Evolutionary conservation across 1,140 invertebrate genomes (phyloP).

Genomic region (Centruroides vittatus): DNA sequence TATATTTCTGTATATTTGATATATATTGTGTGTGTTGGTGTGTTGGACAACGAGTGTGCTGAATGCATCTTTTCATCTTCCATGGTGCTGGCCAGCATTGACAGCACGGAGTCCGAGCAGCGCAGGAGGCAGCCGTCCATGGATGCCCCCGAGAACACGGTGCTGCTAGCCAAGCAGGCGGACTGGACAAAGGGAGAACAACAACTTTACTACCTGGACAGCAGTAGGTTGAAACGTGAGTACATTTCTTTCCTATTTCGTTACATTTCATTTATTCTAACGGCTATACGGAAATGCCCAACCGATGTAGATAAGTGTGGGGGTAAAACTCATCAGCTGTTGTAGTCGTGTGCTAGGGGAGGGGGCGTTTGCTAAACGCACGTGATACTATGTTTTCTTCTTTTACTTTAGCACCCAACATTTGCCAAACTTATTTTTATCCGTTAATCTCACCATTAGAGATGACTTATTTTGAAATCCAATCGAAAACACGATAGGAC

Average conservation of each 20-base stretch:
- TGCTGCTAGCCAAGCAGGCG: slow-evolving; percentile 26
- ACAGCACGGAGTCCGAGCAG: slow-evolving; percentile 1
- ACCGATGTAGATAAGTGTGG: neutral
- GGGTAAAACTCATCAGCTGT: neutral
- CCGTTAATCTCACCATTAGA: no score
- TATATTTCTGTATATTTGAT: no score
- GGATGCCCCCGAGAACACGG: slow-evolving; percentile 25
- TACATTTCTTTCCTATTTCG: slow-evolving; percentile 17
- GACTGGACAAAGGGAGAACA: slow-evolving; percentile 53
- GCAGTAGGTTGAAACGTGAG: slow-evolving; percentile 53
- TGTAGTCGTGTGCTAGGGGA: slow-evolving; percentile 3
- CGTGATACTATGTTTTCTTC: slow-evolving; percentile 5
- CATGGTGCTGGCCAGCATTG: slow-evolving; percentile 16
- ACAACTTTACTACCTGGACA: slow-evolving; percentile 53
- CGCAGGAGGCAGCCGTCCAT: slow-evolving; percentile 5
- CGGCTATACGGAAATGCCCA: neutral
- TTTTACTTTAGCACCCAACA: neutral
- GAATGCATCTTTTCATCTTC: slow-evolving; percentile 1
- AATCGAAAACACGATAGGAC: no score
- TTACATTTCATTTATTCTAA: neutral
- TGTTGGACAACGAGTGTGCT: no score
- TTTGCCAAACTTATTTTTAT: neutral
- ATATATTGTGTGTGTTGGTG: no score
- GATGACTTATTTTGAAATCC: no score
- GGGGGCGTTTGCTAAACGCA: neutral